A percentile compares a stretch with the other conserved stretches of the same genome.
phyloP scores from a whole-genome alignment of 2,797 vertebrate genomes.

The Morelia viridis region DNA sequence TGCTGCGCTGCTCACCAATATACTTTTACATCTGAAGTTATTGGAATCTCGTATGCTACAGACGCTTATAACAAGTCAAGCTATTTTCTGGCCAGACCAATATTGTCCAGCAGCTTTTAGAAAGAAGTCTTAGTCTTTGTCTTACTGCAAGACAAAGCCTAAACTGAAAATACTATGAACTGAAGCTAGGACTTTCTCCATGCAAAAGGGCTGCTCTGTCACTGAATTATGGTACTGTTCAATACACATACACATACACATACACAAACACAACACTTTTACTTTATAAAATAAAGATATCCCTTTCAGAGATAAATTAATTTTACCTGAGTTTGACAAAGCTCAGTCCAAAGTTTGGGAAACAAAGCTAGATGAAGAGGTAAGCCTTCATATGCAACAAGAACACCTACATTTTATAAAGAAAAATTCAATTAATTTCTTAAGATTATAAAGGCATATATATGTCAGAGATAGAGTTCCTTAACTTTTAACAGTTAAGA shows the following conservation, averaged over 20 bases:
- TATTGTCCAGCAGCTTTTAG: background rate
- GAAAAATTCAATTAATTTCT: slow-evolving; percentile 37
- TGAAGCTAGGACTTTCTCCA: background rate
- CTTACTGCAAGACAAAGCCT: background rate
- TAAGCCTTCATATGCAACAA: slow-evolving; percentile 96
- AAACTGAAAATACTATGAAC: background rate
- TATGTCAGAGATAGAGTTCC: background rate
- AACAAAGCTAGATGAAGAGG: slow-evolving; percentile 94
- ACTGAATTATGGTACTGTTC: background rate
- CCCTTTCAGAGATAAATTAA: slow-evolving; percentile 18
- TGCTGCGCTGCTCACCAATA: background rate
- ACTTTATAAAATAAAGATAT: background rate
- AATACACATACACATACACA: too few relatives aligned
- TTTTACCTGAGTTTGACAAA: slow-evolving; percentile 93
- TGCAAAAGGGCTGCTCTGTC: background rate
- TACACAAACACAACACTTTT: background rate
- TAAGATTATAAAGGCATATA: slow-evolving; percentile 18
- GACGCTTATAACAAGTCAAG: background rate
- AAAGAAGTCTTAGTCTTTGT: background rate
- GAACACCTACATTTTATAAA: slow-evolving; percentile 82
- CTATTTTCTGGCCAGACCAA: background rate
- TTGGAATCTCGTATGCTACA: too few relatives aligned
- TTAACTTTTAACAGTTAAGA: background rate
- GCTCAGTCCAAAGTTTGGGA: slow-evolving; percentile 97
- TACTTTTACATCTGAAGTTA: background rate